A percentile compares a stretch with the other conserved stretches of the same genome.
Conservation (phyloP, 2,113 vertebrate species). For the Uropsilus gracilis region DNA sequence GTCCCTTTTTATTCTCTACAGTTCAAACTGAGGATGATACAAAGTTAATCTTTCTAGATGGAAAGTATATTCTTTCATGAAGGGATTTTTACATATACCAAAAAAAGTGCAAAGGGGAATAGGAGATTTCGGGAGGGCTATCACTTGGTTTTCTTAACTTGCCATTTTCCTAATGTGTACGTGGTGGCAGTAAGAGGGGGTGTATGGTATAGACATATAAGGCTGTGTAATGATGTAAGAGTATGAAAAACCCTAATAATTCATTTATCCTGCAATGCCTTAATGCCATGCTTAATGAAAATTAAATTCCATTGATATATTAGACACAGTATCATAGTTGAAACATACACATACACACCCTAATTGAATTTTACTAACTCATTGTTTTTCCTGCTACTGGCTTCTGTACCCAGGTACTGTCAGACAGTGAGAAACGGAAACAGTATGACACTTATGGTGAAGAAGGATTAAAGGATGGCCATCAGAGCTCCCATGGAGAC, state of each 20-base stretch:
- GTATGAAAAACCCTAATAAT: no score
- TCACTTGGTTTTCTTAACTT: background rate
- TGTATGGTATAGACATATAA: background rate
- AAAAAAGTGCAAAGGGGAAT: background rate
- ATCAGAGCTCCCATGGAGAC: slow-evolving; percentile 96
- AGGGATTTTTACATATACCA: background rate
- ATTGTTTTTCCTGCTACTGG: background rate
- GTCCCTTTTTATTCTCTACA: background rate
- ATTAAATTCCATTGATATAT: background rate
- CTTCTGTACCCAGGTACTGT: slow-evolving; percentile 90
- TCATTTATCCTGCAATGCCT: no score
- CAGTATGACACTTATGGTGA: slow-evolving; percentile 97
- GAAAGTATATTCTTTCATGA: background rate
- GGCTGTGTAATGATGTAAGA: background rate
- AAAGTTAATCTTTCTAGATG: background rate
- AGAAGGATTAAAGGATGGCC: slow-evolving; percentile 97
- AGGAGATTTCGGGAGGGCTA: background rate
- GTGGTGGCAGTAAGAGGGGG: no score
- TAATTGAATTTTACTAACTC: background rate
- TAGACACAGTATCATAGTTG: background rate
- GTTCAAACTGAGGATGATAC: background rate
- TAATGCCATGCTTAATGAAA: slow-evolving; percentile 14
- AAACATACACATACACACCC: background rate
- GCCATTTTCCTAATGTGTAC: background rate
- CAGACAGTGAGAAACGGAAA: slow-evolving; percentile 98